phyloP scores from a whole-genome alignment of 2,113 vertebrate species.

The Chrysemys picta region DNA sequence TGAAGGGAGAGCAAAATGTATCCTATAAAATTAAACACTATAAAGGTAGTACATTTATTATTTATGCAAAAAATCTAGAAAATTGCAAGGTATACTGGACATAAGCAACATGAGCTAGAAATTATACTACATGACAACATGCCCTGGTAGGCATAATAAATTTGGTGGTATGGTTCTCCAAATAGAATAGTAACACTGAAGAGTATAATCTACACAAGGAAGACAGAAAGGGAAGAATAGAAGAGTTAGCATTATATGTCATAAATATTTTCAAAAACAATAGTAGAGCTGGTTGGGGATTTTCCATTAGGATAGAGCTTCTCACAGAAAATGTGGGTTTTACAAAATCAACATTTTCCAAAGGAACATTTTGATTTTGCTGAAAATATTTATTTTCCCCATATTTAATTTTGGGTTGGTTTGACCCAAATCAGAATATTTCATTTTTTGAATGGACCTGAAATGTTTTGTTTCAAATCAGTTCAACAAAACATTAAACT shows the following conservation, averaged over 20 bases:
- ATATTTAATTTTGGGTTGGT: neutral
- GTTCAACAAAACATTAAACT: neutral
- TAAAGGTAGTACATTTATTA: slow-evolving; percentile 39
- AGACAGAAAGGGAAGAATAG: neutral
- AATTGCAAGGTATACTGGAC: neutral
- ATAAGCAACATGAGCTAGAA: slow-evolving; percentile 7
- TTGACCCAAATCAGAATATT: neutral
- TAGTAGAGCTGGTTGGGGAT: neutral
- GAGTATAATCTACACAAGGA: neutral
- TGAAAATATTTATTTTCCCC: neutral
- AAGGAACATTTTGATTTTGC: neutral
- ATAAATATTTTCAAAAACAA: neutral
- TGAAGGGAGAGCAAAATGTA: slow-evolving; percentile 1
- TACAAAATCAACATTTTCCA: neutral
- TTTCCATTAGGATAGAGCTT: neutral
- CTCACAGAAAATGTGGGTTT: neutral
- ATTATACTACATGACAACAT: neutral
- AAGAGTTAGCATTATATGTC: neutral
- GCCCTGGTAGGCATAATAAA: neutral
- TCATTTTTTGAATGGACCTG: neutral
- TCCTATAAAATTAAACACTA: slow-evolving; percentile 57
- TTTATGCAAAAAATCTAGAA: slow-evolving; percentile 26
- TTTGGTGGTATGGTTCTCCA: neutral
- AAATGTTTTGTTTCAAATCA: neutral
- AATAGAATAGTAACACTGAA: neutral